phyloP scores from a whole-genome alignment of 2,797 vertebrate species.

The Scomberomorus guttatus region DNA sequence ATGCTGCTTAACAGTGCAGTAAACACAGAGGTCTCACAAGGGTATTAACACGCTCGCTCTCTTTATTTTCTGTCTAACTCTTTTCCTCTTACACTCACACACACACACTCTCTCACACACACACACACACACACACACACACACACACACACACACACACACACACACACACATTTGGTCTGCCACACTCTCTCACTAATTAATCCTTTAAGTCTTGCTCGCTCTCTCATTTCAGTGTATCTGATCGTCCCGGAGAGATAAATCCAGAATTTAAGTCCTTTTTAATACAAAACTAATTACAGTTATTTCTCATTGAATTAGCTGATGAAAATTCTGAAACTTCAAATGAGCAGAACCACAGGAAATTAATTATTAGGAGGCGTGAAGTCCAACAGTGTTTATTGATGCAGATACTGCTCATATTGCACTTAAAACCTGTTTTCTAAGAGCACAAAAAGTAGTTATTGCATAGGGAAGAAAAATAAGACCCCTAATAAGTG shows the following conservation, averaged over 20 bases:
- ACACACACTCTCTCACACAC: slow-evolving; percentile 14
- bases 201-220: slow-evolving; percentile 44
- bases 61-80: slow-evolving; percentile 48
- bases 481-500: slow-evolving; percentile 5
- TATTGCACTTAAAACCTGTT: background rate
- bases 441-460: background rate
- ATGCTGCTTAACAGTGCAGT: slow-evolving; percentile 73
- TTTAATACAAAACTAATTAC: slow-evolving; percentile 27
- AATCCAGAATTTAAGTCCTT: slow-evolving; percentile 24
- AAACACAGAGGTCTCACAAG: slow-evolving; percentile 72
- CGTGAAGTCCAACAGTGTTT: background rate
- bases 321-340: background rate
- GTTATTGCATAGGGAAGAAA: background rate
- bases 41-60: slow-evolving; percentile 57
- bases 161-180: slow-evolving; percentile 1
- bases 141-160: slow-evolving; percentile 17
- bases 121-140: slow-evolving; percentile 1
- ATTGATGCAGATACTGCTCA: slow-evolving; percentile 14
- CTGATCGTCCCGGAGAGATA: slow-evolving; percentile 20
- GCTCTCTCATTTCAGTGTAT: slow-evolving; percentile 14
- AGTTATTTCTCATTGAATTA: slow-evolving; percentile 32
- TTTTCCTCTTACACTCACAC: slow-evolving; percentile 12
- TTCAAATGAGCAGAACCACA: slow-evolving; percentile 7
- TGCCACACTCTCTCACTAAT: slow-evolving; percentile 26
- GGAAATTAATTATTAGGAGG: slow-evolving; percentile 13